Percentiles rank a stretch among this genome's conserved stretches.
Evolutionary conservation across 2,888 invertebrate species (phyloP).

Genomic region (Periphyllus acericola): DNA sequence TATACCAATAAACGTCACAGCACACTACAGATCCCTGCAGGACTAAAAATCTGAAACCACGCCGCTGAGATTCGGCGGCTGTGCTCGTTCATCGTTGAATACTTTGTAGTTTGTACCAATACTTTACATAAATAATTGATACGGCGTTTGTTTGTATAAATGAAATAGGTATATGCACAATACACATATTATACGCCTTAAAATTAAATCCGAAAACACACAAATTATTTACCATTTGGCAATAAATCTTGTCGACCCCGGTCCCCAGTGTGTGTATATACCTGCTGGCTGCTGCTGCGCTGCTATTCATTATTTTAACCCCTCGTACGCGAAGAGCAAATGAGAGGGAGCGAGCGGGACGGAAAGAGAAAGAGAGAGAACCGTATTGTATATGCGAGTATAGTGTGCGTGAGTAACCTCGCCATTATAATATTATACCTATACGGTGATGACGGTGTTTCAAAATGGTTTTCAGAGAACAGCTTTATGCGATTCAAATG

Average conservation of each 20-base stretch:
- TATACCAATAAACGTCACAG: too few species aligned
- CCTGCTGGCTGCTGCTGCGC: background rate
- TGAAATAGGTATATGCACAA: too few species aligned
- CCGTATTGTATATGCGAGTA: background rate
- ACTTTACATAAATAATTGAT: background rate
- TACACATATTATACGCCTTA: background rate
- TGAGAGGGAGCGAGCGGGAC: background rate
- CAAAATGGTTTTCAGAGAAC: background rate
- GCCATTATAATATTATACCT: constrained; percentile 5
- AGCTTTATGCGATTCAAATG: background rate
- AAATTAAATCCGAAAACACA: background rate
- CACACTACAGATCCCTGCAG: background rate
- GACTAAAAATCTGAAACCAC: background rate
- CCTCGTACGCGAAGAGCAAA: background rate
- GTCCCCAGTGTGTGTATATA: too few species aligned
- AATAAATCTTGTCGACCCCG: constrained; percentile 31
- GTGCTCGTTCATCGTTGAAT: background rate
- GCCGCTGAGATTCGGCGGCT: background rate
- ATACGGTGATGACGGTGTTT: background rate
- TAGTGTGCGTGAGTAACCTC: constrained; percentile 5
- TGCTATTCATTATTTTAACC: constrained; percentile 15
- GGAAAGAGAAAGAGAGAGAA: background rate
- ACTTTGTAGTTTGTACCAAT: background rate
- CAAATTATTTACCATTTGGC: background rate
- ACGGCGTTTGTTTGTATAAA: too few species aligned